A percentile compares a stretch with the other conserved stretches of the same genome.
Conservation (phyloP, 2,113 vertebrate genomes). For the Thunnus maccoyii region DNA sequence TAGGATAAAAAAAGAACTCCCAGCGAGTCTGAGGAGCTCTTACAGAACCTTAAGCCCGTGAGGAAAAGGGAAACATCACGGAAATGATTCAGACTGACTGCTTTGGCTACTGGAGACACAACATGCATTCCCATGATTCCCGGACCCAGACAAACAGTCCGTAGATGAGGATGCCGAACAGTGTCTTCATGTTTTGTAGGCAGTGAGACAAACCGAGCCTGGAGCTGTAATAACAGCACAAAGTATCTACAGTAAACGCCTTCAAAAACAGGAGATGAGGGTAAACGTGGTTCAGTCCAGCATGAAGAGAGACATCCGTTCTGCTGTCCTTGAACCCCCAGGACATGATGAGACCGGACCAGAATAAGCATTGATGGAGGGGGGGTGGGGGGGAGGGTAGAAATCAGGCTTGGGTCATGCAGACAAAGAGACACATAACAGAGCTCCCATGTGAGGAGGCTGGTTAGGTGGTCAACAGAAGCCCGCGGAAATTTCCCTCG, state of each 20-base stretch:
- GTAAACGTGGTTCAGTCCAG: constrained; percentile 35
- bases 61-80: constrained; percentile 24
- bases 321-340: constrained; percentile 36
- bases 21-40: constrained; percentile 14
- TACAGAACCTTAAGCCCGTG: constrained; percentile 6
- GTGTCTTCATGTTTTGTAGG: constrained; percentile 29
- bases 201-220: constrained; percentile 49
- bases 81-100: constrained; percentile 43
- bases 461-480: constrained; percentile 27
- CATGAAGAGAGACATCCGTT: constrained; percentile 52
- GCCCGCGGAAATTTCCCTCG: constrained; percentile 4
- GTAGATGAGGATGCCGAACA: constrained; percentile 1
- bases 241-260: constrained; percentile 30
- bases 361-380: not conserved
- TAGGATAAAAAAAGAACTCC: not conserved
- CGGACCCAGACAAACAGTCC: not conserved
- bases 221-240: constrained; percentile 56
- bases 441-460: constrained; percentile 1
- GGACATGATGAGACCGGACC: constrained; percentile 19
- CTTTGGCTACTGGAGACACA: constrained; percentile 46
- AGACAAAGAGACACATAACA: constrained; percentile 22
- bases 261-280: constrained; percentile 65
- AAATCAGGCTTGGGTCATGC: not conserved
- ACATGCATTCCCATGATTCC: constrained; percentile 59
- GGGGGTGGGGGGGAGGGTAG: too few species aligned